These are phyloP conservation scores for Geotrupes spiniger DNA, from an alignment of 2,888 invertebrate genomes.

Conservation along the genomic window DNA sequence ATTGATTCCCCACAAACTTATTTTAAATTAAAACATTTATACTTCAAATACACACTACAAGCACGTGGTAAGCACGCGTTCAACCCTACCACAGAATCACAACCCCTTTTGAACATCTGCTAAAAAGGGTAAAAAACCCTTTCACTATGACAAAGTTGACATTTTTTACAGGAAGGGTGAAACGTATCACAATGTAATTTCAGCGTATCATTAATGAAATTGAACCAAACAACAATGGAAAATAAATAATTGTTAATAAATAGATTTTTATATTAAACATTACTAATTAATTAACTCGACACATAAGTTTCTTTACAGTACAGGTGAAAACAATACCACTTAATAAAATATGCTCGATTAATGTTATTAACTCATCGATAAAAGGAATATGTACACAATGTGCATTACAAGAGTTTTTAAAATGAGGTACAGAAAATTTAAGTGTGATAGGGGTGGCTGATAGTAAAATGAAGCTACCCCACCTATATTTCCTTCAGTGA, in stretches of 20 bases:
- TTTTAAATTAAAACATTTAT: neutral
- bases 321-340: too few relatives aligned
- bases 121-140: conserved; percentile 26
- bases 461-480: neutral
- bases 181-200: conserved; percentile 10
- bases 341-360: too few relatives aligned
- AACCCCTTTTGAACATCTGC: conserved; percentile 26
- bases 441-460: neutral
- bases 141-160: conserved; percentile 8
- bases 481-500: neutral
- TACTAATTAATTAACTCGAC: too few relatives aligned
- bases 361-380: too few relatives aligned
- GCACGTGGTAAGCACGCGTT: conserved; percentile 19
- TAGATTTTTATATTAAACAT: too few relatives aligned
- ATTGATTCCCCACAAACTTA: too few relatives aligned
- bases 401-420: neutral
- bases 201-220: neutral
- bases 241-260: too few relatives aligned
- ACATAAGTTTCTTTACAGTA: too few relatives aligned
- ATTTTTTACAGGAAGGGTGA: conserved; percentile 12
- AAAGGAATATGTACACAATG: too few relatives aligned
- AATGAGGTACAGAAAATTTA: neutral
- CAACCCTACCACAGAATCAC: conserved; percentile 14
- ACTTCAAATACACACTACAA: conserved; percentile 6
- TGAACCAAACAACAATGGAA: too few relatives aligned